Conservation (phyloP, 2,113 vertebrate species). For the Arenaria interpres region DNA sequence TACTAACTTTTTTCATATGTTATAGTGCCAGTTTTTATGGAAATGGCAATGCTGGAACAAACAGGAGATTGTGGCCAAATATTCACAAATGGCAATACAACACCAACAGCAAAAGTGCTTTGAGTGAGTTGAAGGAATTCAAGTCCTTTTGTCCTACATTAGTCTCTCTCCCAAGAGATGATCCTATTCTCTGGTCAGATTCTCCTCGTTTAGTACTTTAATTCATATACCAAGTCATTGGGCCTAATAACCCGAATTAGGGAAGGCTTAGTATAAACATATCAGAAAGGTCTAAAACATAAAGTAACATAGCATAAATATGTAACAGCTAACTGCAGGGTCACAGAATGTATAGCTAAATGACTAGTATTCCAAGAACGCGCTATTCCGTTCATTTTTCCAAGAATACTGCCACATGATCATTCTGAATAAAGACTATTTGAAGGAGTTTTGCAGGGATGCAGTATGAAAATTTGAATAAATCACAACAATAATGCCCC, state of each 20-base stretch:
- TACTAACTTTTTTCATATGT: neutral
- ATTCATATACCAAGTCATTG: neutral
- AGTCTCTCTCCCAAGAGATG: neutral
- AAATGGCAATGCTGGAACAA: neutral
- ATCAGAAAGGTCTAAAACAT: neutral
- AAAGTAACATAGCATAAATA: neutral
- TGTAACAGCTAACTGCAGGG: neutral
- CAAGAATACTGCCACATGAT: neutral
- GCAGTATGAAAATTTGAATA: neutral
- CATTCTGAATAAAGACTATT: neutral
- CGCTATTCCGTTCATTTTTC: neutral
- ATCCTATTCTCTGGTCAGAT: neutral
- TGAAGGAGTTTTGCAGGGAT: neutral
- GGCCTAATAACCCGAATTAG: neutral
- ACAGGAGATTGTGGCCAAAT: neutral
- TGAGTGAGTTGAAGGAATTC: neutral
- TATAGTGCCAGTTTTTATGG: neutral
- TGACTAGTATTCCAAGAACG: neutral
- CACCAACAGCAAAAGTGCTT: neutral
- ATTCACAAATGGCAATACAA: neutral
- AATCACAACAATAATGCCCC: neutral
- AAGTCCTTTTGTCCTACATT: neutral
- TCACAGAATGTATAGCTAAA: neutral
- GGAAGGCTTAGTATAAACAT: neutral
- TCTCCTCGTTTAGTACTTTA: neutral